These are phyloP conservation scores for Taurulus bubalis DNA, from an alignment of 2,113 vertebrate genomes.

Conservation along the genomic window DNA sequence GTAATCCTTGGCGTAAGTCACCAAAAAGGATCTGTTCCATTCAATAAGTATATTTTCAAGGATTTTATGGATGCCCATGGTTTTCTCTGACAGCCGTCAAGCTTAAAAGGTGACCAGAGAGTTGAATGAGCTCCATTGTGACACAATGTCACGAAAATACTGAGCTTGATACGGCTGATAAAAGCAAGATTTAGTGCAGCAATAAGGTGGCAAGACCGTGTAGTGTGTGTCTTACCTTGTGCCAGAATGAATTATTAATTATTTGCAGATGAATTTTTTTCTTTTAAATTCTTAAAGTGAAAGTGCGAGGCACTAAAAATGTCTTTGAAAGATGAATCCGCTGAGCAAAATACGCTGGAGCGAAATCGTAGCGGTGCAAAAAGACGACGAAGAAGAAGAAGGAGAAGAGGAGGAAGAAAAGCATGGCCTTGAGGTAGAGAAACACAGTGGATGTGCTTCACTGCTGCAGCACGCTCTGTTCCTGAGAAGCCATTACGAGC, in stretches of 20 bases:
- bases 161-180: neutral
- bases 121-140: neutral
- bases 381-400: neutral
- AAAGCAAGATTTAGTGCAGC: neutral
- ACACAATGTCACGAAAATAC: neutral
- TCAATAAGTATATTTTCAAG: neutral
- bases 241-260: neutral
- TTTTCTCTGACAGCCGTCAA: conserved; percentile 3
- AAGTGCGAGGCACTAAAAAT: conserved; percentile 7
- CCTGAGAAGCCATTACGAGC: conserved; percentile 49
- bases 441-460: conserved; percentile 36
- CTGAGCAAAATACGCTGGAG: neutral
- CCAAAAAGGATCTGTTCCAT: neutral
- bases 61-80: neutral
- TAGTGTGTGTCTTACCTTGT: neutral
- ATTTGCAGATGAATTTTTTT: neutral
- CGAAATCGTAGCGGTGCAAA: conserved; percentile 2
- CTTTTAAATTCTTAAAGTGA: neutral
- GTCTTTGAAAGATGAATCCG: conserved; percentile 13
- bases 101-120: neutral
- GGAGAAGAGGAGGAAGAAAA: neutral
- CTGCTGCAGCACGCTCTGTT: conserved; percentile 40
- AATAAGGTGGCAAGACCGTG: no score
- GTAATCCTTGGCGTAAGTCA: neutral
- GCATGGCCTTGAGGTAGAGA: conserved; percentile 47